Percentiles rank a stretch among this genome's conserved stretches.
These are phyloP conservation scores for Chaetophractus vellerosus DNA, from an alignment of 2,797 vertebrate genomes.

Conservation along the genomic window DNA sequence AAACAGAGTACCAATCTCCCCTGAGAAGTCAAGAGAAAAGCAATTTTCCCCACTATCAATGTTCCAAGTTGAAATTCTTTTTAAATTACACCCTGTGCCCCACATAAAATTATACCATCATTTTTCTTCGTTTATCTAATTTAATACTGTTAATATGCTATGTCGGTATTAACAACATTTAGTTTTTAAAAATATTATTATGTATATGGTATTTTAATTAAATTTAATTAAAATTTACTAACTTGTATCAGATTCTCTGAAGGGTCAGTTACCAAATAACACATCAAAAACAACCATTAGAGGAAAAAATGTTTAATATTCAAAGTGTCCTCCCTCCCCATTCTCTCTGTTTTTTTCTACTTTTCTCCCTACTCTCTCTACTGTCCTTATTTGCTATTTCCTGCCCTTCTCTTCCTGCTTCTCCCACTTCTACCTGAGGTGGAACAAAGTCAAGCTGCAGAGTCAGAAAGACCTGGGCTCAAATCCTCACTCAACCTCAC, in stretches of 20 bases:
- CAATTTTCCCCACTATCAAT: no score
- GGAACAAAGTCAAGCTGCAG: background rate
- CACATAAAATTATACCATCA: background rate
- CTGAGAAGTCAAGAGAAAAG: background rate
- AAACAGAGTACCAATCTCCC: background rate
- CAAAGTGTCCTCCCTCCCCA: background rate
- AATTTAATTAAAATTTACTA: background rate
- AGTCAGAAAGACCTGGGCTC: background rate
- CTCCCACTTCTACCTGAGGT: background rate
- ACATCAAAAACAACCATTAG: background rate
- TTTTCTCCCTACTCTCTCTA: fast-evolving
- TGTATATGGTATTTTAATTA: background rate
- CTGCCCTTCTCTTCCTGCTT: background rate
- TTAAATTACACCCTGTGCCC: background rate
- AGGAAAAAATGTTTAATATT: background rate
- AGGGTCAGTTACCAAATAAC: background rate
- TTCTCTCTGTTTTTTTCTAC: background rate
- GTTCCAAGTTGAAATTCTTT: background rate
- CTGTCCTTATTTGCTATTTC: background rate
- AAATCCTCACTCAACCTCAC: background rate
- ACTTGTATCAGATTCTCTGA: background rate
- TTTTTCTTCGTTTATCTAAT: background rate
- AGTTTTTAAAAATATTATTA: background rate
- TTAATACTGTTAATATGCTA: background rate
- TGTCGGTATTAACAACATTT: background rate